Conservation (phyloP, 2,113 vertebrate species). For the Orycteropus afer region DNA sequence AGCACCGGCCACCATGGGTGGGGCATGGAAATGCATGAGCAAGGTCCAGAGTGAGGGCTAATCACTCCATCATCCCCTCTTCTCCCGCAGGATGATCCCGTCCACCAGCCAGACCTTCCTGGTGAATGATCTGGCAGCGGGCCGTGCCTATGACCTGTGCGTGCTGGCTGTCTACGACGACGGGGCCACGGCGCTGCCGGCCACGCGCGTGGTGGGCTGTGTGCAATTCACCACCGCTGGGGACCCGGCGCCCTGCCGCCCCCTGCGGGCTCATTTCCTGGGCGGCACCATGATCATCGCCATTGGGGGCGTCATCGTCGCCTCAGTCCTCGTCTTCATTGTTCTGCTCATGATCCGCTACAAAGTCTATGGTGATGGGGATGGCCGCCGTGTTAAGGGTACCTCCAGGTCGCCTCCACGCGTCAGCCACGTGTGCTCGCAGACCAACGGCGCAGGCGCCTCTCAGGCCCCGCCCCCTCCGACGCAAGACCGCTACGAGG, state of each 20-base stretch:
- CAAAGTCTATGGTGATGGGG: slow-evolving; percentile 91
- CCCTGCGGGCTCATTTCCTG: slow-evolving; percentile 93
- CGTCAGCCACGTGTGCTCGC: slow-evolving; percentile 90
- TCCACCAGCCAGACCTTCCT: slow-evolving; percentile 93
- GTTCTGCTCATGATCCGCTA: slow-evolving; percentile 97
- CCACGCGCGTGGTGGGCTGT: slow-evolving; percentile 93
- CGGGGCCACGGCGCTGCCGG: slow-evolving; percentile 91
- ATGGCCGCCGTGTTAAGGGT: slow-evolving; percentile 83
- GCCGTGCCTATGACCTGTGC: slow-evolving; percentile 94
- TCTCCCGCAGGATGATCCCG: slow-evolving; percentile 91
- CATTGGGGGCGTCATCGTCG: slow-evolving; percentile 96
- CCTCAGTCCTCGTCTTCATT: slow-evolving; percentile 96
- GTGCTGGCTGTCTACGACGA: slow-evolving; percentile 95
- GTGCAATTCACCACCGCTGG: slow-evolving; percentile 92
- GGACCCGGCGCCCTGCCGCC: slow-evolving; percentile 90
- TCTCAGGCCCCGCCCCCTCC: slow-evolving; percentile 66
- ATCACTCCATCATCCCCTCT: not conserved
- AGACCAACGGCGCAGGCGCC: slow-evolving; percentile 90
- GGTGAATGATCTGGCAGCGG: slow-evolving; percentile 94
- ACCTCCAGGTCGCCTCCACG: slow-evolving; percentile 78
- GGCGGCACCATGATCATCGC: slow-evolving; percentile 98
- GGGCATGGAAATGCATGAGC: not conserved
- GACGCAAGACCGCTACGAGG: slow-evolving; percentile 84
- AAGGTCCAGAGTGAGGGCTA: not conserved
- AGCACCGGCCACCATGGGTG: not conserved